Base-by-base conservation (phyloP, 1,140 invertebrate genomes). In the Trinorchestia longiramus region DNA sequence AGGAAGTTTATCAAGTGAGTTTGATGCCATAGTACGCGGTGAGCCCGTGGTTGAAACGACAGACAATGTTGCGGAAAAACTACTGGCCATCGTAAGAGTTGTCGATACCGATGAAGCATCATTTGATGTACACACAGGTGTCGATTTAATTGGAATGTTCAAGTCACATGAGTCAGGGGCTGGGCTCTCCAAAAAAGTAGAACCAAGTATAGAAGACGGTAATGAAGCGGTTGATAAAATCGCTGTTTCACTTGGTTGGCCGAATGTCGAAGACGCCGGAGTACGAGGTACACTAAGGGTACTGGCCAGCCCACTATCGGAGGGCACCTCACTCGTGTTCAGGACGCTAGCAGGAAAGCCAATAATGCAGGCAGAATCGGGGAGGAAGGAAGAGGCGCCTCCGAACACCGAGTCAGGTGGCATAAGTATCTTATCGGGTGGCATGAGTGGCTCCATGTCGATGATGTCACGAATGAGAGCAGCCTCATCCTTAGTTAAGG, bases 401-500 rank as follows among this genome's bases (percentile, higher is more conserved):
- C 36, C 41, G 88, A 90, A 90, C n/a, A 90, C 28, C 15, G 88
- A 42, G 88, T 90, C 43, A 90, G 88, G n/a, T 28, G 4, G 88
- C 88, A 90, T 90, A 41, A 90, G 88, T 19, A 90, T 42, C 43
- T 90, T 90, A 28, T 90, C 88, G 28, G 88, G 15, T 42, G 88
- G 41, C 23, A 90, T 90, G 88, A 94, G 44, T 15, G 92, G 92
- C 40, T 94, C 92, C 92, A 94, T 45, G 92, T 94, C 44, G 92
- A 94, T 94, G 43, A 94, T 94, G 92, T 94, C 92, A 40, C 92
- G 92, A 15, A 94, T 94, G 40, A 94, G 92, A 47, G 92, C 92
- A n/a, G 92, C 92, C 6, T 94, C 92, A 36, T 94, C 92, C 43
- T 94, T 42, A 11, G 92, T 94, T 40, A 94, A 43, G 43, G 92